Conservation (phyloP, 2,797 vertebrate genomes). For the Philypnodon macrostomus region DNA sequence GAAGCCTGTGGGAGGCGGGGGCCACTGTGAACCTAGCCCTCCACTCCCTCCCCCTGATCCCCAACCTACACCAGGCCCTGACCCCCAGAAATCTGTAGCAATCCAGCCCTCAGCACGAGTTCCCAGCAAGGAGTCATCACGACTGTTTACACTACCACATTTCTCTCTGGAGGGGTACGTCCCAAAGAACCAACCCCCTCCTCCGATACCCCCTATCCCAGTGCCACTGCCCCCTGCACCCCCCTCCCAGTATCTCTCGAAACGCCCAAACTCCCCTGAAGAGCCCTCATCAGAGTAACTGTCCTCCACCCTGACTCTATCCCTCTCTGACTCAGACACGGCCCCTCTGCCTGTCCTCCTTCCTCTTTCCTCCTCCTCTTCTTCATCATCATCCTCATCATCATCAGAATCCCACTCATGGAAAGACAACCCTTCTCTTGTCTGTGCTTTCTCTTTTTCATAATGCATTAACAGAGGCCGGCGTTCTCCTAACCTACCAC, state of each 20-base stretch:
- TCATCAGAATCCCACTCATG: constrained; percentile 83
- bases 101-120: constrained; percentile 76
- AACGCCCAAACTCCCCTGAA: constrained; percentile 79
- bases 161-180: constrained; percentile 82
- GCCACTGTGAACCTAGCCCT: constrained; percentile 72
- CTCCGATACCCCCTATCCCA: constrained; percentile 78
- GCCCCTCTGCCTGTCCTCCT: constrained; percentile 68
- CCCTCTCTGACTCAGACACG: constrained; percentile 76
- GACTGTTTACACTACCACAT: constrained; percentile 80
- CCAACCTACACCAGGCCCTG: constrained; percentile 76
- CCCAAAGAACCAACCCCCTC: constrained; percentile 82
- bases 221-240: constrained; percentile 54
- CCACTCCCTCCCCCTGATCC: constrained; percentile 78
- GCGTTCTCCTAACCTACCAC: constrained; percentile 70
- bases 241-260: constrained; percentile 82
- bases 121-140: constrained; percentile 77
- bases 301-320: constrained; percentile 68
- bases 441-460: constrained; percentile 77
- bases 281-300: constrained; percentile 76
- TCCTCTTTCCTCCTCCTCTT: constrained; percentile 63
- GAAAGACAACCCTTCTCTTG: constrained; percentile 78
- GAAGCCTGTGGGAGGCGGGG: constrained; percentile 70
- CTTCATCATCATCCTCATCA: constrained; percentile 57
- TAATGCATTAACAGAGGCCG: constrained; percentile 78
- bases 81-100: constrained; percentile 75